Conservation (phyloP, 37 sponge, comb jelly and placozoan species). For the Geodia barretti region DNA sequence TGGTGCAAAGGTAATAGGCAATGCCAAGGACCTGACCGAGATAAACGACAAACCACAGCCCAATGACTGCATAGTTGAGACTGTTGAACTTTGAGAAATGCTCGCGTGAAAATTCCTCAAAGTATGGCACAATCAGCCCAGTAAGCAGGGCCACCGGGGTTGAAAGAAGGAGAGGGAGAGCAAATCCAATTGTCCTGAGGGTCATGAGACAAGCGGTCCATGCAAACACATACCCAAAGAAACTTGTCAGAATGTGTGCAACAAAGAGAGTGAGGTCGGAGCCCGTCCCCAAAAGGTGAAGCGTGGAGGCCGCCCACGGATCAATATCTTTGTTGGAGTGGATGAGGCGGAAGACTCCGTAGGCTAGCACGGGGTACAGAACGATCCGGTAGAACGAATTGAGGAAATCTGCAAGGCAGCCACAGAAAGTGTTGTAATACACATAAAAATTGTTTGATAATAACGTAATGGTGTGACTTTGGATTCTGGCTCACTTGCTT, state of each 20-base stretch:
- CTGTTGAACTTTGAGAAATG: background rate
- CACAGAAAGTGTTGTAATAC: background rate
- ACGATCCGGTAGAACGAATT: conserved; percentile 49
- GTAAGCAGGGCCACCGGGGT: conserved; percentile 43
- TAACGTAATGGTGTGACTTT: background rate
- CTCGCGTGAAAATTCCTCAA: background rate
- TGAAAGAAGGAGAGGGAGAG: conserved; percentile 58
- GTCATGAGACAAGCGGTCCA: conserved; percentile 61
- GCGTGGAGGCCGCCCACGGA: conserved; percentile 27
- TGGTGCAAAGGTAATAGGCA: conserved; percentile 45
- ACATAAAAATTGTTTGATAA: background rate
- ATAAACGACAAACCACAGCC: conserved; percentile 41
- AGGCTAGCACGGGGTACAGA: conserved; percentile 51
- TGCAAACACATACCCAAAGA: conserved; percentile 48
- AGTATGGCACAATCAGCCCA: conserved; percentile 7
- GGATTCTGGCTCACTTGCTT: conserved; percentile 46
- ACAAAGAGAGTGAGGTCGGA: conserved; percentile 14
- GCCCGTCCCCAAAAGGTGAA: conserved; percentile 19
- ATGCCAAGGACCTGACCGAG: conserved; percentile 48
- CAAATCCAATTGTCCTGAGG: conserved; percentile 30
- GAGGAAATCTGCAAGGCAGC: conserved; percentile 56
- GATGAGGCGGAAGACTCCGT: conserved; percentile 32
- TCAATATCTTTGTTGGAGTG: conserved; percentile 15
- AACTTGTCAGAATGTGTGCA: conserved; percentile 52
- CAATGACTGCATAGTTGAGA: background rate